phyloP scores from a whole-genome alignment of 2,113 vertebrate species.

The Tragelaphus scriptus region DNA sequence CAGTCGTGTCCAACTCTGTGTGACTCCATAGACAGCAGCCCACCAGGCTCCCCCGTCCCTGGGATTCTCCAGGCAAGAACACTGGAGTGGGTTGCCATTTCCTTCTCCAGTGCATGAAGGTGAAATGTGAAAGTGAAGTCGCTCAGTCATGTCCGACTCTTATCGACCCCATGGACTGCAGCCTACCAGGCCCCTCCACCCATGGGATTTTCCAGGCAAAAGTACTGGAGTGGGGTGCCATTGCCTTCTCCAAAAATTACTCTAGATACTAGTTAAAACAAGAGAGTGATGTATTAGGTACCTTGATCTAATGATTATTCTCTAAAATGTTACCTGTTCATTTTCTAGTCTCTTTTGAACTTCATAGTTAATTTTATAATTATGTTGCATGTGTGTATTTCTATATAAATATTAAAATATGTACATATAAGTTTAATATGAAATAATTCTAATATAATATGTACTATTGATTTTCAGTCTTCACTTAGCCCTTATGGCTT shows the following conservation, averaged over 20 bases:
- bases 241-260: neutral
- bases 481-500: neutral
- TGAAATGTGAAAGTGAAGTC: no score
- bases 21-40: no score
- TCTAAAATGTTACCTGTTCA: neutral
- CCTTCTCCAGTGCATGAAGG: no score
- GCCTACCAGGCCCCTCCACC: no score
- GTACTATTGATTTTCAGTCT: neutral
- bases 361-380: slow-evolving; percentile 14
- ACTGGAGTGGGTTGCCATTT: no score
- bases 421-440: neutral
- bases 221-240: no score
- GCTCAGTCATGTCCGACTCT: no score
- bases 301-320: neutral
- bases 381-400: neutral
- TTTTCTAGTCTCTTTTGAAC: neutral
- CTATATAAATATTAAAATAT: neutral
- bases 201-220: no score
- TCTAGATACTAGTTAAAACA: neutral
- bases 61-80: no score
- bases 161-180: no score
- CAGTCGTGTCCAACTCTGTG: no score
- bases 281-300: neutral
- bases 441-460: neutral
- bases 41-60: no score